Base-by-base conservation (phyloP, 2,888 invertebrate genomes). In the Horisme vitalbata region DNA sequence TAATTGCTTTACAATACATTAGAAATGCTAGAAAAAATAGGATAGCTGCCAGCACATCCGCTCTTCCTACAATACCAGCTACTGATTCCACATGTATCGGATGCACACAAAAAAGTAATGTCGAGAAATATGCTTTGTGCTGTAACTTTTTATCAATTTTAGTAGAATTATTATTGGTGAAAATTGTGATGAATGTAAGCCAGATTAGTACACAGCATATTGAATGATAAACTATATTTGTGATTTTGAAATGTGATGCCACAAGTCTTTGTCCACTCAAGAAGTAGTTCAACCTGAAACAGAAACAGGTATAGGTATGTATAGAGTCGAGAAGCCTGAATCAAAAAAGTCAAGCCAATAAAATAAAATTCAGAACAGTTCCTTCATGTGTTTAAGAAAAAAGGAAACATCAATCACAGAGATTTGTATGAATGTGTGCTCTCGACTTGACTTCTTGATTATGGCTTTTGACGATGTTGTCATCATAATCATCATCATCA, bases 31-130 rank as follows among this genome's bases (percentile, higher is more conserved):
- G 54, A 60, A 97, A 92, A 71, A 94, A 96, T 56, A 95, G 93
- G 6, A 96, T 80, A 2, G 95, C 93, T 74, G 96, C 95, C 52
- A 99, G 87, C 37, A 99, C 86, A 79, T 99, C 99, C 21, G 98
- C 98, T 70, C 98, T 88, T 13, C 98, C 98, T 7, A 99, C 98
- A 43, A 98, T 92, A 11, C 97, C 97, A 45, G 96, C 94, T 2
- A 99, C 96, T 47, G 96, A 95, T 90, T 99, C 99, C 0, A 95
- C 93, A 81, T 99, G 99, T 34, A 99, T 87, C 0, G 99, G 99
- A 90, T 99, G 99, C 9, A 96, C 93, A 8, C 97, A 93, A 88
- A 98, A 99, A 14, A 98, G 72, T 2, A 95, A 61, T 9, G 95
- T 90, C 24, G 94, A 92, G 41, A 94, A 83, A 62, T 94, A 93